These are phyloP conservation scores for Drosophila prolongata DNA, from an alignment of 2,888 invertebrate genomes.

Conservation along the genomic window DNA sequence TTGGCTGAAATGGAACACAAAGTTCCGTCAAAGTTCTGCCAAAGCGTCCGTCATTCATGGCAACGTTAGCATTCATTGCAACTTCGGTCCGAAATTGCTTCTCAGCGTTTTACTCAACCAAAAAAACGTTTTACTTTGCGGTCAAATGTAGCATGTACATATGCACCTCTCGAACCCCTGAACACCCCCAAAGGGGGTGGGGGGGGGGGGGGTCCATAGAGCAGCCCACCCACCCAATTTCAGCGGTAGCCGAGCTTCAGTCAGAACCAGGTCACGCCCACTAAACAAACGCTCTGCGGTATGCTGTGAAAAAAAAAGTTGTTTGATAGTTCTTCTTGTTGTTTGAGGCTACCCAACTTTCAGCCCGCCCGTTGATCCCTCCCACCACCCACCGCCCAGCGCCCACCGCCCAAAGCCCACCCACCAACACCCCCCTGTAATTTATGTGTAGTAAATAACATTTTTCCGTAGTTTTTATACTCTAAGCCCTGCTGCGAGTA, in stretches of 20 bases:
- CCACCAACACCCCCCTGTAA: conserved; percentile 38
- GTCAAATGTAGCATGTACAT: conserved; percentile 79
- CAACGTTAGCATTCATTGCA: conserved; percentile 58
- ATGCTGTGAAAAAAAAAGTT: conserved; percentile 42
- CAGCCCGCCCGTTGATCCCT: conserved; percentile 20
- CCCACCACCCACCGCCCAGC: not conserved
- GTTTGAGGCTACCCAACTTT: conserved; percentile 42
- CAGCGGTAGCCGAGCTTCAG: conserved; percentile 3
- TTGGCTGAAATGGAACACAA: conserved; percentile 19
- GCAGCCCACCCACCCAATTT: conserved; percentile 4
- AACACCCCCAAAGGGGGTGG: not conserved
- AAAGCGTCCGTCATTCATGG: conserved; percentile 54
- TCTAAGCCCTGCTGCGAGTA: not conserved
- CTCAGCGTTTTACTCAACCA: conserved; percentile 62
- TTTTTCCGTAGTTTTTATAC: conserved; percentile 39
- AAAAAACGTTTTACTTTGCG: conserved; percentile 79
- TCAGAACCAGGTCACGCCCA: conserved; percentile 37
- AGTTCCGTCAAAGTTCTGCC: conserved; percentile 40
- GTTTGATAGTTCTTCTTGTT: conserved; percentile 66
- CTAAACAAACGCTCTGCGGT: conserved; percentile 68
- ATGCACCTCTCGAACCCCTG: conserved; percentile 55
- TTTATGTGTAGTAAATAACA: conserved; percentile 79
- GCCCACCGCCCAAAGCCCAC: not conserved
- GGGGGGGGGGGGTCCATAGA: not conserved
- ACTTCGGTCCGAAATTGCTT: conserved; percentile 65